Percentiles rank a stretch among this genome's conserved stretches.
These are phyloP conservation scores for Thymelicus sylvestris DNA, from an alignment of 2,888 invertebrate species.

Conservation along the genomic window DNA sequence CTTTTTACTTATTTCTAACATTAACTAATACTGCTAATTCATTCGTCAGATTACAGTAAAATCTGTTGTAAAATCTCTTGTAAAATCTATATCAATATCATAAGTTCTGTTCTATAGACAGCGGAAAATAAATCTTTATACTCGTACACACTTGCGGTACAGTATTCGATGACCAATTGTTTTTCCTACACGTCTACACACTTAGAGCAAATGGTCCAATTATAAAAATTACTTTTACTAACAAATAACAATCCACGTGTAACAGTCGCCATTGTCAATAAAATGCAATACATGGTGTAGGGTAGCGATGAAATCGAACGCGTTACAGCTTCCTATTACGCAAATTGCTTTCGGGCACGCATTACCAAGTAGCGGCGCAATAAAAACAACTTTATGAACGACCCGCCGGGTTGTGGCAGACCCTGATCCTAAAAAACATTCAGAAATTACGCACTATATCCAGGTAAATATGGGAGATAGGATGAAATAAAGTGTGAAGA, in stretches of 20 bases:
- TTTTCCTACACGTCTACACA: too few relatives aligned
- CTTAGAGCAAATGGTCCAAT: not conserved
- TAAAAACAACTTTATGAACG: slow-evolving; percentile 61
- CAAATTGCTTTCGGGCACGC: slow-evolving; percentile 50
- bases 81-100: too few relatives aligned
- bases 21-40: too few relatives aligned
- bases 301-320: slow-evolving; percentile 25
- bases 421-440: not conserved
- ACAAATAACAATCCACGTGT: slow-evolving; percentile 2
- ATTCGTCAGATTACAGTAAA: too few relatives aligned
- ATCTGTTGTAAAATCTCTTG: too few relatives aligned
- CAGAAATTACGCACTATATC: slow-evolving; percentile 11
- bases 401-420: slow-evolving; percentile 26
- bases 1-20: too few relatives aligned
- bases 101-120: too few relatives aligned
- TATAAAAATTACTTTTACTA: not conserved
- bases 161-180: too few relatives aligned
- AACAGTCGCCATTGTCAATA: slow-evolving; percentile 7
- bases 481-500: not conserved
- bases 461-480: not conserved
- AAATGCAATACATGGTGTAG: slow-evolving; percentile 24
- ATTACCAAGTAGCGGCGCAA: slow-evolving; percentile 56
- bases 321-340: slow-evolving; percentile 47
- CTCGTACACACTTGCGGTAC: too few relatives aligned
- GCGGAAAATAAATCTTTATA: too few relatives aligned